Evolutionary conservation across 2,888 invertebrate species (phyloP).

Genomic region (Lumbricus terrestris): DNA sequence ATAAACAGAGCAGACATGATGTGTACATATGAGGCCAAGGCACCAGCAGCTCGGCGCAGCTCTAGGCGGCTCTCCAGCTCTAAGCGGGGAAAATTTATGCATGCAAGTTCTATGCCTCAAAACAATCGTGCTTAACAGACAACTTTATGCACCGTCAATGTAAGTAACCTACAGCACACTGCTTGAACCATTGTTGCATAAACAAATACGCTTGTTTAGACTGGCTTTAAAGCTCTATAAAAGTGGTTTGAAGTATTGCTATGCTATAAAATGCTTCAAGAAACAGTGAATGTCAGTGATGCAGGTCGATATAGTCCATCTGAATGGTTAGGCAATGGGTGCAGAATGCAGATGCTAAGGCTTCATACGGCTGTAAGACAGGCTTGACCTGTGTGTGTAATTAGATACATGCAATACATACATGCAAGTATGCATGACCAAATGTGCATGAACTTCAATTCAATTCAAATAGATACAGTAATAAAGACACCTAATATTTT

Average conservation of each 20-base stretch:
- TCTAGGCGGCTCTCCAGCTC: neutral
- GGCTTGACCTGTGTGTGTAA: neutral
- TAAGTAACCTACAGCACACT: too few species aligned
- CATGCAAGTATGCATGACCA: neutral
- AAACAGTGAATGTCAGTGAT: too few species aligned
- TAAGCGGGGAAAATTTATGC: neutral
- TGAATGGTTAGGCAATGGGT: too few species aligned
- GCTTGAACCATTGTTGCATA: too few species aligned
- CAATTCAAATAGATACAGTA: neutral
- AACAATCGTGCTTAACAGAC: neutral
- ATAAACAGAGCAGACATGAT: neutral
- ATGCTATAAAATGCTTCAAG: too few species aligned
- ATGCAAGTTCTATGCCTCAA: neutral
- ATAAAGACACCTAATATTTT: too few species aligned
- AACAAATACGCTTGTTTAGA: too few species aligned
- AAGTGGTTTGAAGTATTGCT: too few species aligned
- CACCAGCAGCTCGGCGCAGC: too few species aligned
- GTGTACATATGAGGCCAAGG: neutral
- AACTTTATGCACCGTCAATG: too few species aligned
- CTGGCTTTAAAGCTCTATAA: too few species aligned
- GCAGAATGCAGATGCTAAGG: neutral
- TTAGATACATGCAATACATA: neutral
- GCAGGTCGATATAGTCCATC: too few species aligned
- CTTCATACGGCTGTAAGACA: neutral
- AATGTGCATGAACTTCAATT: neutral